Base-by-base conservation (phyloP, 2,888 invertebrate species). In the Drosophila pseudotakahashii region DNA sequence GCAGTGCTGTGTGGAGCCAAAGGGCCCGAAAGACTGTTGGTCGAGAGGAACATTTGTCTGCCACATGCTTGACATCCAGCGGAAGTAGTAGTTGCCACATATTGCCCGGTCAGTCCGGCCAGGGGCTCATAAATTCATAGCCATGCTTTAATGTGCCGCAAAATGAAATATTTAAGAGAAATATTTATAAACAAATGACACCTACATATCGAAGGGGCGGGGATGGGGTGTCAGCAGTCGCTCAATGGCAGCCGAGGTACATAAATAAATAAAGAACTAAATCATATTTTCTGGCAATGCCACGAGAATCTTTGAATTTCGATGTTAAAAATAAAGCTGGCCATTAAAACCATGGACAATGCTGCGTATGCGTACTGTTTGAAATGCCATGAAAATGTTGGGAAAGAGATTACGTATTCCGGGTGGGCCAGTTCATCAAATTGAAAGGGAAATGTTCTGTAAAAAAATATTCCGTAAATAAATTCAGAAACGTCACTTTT, bases 191-290 rank as follows among this genome's bases (percentile, higher is more conserved):
- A 47, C 50, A 61, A 73, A 80, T 70, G 71, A 79, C 74, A 79
- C 51, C 64, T 62, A 76, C 73, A 76, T 53, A 57, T 64, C 45
- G 66, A 45, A 16, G 48, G 59, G 68, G 82, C 78, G 66, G 64
- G 80, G 36, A 68, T 50, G 57, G 62, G 61, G 73, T 84, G 85
- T 88, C 80, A 75, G 76, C 86, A 83, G 86, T 80, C 87, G 73
- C 72, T 88, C 86, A 85, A 75, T 82, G 82, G 73, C 88, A 74
- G 70, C 74, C 74, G 62, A 74, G 67, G 70, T 9, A 74, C 70
- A 82, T 88, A 86, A 82, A 88, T 83, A 88, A 88, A 55, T 51
- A 58, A 19, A 50, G 34, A 57, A 45, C 59, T 73, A 88, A 85
- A 81, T 77, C 83, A 81, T 73, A 61, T 76, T 57, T 52, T 60